Conservation (phyloP, 2,113 vertebrate species). For the Scopus umbretta region DNA sequence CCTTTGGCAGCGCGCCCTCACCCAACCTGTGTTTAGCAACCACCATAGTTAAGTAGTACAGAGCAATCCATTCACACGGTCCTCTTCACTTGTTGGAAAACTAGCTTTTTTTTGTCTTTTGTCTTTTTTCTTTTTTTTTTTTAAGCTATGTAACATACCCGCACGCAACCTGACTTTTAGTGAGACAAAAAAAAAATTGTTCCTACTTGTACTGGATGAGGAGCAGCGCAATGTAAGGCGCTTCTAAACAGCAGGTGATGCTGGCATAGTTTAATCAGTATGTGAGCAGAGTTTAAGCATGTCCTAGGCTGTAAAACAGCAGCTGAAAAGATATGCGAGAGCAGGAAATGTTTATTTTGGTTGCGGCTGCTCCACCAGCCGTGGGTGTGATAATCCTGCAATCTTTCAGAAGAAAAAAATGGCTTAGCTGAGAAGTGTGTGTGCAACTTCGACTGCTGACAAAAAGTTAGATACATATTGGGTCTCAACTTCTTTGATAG, state of each 20-base stretch:
- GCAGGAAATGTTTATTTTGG: neutral
- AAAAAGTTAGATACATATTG: neutral
- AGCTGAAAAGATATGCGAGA: neutral
- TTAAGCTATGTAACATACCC: neutral
- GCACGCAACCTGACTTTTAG: neutral
- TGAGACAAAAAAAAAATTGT: neutral
- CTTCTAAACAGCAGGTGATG: neutral
- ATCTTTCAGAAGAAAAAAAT: neutral
- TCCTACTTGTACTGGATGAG: neutral
- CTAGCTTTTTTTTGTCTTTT: too few relatives aligned
- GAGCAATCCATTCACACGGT: neutral
- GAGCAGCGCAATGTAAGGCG: neutral
- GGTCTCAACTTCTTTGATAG: neutral
- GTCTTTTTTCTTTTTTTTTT: too few relatives aligned
- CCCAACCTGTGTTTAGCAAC: neutral
- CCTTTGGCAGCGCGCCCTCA: neutral
- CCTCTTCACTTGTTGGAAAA: neutral
- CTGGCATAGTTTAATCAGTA: neutral
- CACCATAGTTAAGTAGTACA: neutral
- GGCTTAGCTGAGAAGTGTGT: neutral
- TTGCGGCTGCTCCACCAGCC: neutral
- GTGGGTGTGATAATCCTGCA: neutral
- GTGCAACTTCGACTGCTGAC: neutral
- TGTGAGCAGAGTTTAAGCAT: neutral
- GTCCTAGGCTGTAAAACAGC: neutral